A percentile compares a stretch with the other conserved stretches of the same genome.
Conservation (phyloP, 2,797 vertebrate species). For the Melanotaenia trifasciata region DNA sequence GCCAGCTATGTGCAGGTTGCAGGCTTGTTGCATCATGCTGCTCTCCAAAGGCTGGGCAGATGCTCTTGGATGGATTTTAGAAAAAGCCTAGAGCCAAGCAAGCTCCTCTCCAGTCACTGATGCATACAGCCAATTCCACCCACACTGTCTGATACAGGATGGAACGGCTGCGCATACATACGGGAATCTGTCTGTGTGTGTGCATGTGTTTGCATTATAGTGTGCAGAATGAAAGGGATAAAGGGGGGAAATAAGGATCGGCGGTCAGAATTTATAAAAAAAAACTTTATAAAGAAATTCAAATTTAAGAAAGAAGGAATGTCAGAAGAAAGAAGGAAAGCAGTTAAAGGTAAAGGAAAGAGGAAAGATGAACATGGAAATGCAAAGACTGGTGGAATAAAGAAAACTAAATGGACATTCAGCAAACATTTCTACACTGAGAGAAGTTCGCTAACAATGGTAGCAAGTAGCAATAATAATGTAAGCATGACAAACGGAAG, state of each 20-base stretch:
- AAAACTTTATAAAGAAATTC: background rate
- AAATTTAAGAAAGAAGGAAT: background rate
- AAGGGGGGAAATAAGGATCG: background rate
- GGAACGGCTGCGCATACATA: conserved; percentile 42
- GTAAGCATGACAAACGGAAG: background rate
- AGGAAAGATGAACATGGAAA: background rate
- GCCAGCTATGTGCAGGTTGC: conserved; percentile 55
- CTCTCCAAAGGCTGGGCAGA: conserved; percentile 51
- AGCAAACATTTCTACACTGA: background rate
- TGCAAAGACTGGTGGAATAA: background rate
- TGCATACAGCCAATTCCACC: conserved; percentile 63
- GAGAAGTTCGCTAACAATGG: background rate
- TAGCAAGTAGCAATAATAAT: background rate
- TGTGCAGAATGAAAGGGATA: background rate
- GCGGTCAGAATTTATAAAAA: background rate
- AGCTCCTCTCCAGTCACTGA: conserved; percentile 69
- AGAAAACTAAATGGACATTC: background rate
- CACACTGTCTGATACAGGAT: conserved; percentile 57
- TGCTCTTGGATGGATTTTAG: conserved; percentile 44
- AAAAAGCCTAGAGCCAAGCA: conserved; percentile 50
- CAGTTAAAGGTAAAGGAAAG: background rate
- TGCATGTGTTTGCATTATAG: conserved; percentile 6
- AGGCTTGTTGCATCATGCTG: conserved; percentile 72
- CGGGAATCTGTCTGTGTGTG: conserved; percentile 18
- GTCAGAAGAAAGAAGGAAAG: background rate